Evolutionary conservation across 2,888 invertebrate species (phyloP).

Genomic region (Cataglyphis livida): DNA sequence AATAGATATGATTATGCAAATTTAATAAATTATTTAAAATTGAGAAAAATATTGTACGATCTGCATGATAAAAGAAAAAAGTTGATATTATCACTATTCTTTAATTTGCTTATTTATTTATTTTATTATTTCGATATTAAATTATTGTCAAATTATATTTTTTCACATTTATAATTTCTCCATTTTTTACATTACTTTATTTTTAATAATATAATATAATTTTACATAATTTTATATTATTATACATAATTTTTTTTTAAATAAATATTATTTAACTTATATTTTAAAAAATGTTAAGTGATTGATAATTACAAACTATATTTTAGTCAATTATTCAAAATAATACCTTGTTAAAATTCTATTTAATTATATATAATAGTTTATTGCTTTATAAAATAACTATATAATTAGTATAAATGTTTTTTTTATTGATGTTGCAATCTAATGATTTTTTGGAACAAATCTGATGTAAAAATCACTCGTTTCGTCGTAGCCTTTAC

Average conservation of each 20-base stretch:
- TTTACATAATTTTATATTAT: no score
- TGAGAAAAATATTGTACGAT: neutral
- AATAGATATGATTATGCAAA: neutral
- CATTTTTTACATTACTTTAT: neutral
- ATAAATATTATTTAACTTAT: neutral
- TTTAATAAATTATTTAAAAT: slow-evolving; percentile 24
- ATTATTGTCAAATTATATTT: neutral
- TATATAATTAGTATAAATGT: neutral
- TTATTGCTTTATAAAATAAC: neutral
- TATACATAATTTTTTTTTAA: neutral
- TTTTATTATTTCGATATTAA: neutral
- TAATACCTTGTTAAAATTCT: neutral
- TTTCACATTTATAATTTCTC: neutral
- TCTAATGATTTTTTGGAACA: neutral
- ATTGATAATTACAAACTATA: neutral
- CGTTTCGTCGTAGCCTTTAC: neutral
- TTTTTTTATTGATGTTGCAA: neutral
- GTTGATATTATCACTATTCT: neutral
- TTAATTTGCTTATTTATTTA: neutral
- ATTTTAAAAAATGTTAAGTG: neutral
- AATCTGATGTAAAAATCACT: neutral
- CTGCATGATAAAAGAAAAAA: neutral
- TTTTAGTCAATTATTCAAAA: neutral
- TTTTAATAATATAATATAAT: neutral
- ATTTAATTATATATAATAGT: neutral